phyloP scores from a whole-genome alignment of 2,113 vertebrate genomes.

The Ophthalmolycus amberensis region DNA sequence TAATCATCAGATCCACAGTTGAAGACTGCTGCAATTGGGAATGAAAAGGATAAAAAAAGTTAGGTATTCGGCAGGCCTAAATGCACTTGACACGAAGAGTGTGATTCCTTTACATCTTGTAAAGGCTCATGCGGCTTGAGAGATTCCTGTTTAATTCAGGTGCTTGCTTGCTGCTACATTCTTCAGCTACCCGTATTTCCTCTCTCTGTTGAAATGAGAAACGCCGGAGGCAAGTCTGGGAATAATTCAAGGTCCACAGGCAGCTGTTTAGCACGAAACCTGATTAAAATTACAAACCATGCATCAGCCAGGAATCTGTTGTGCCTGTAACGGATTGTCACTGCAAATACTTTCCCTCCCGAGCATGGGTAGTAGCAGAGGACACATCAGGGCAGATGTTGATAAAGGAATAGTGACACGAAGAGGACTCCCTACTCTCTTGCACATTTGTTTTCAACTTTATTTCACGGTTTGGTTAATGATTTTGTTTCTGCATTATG shows the following conservation, averaged over 20 bases:
- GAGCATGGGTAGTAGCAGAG: slow-evolving; percentile 32
- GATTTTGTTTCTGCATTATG: not conserved
- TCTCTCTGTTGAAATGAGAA: slow-evolving; percentile 75
- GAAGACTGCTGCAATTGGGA: slow-evolving; percentile 89
- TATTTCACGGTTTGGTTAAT: slow-evolving; percentile 14
- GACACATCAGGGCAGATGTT: slow-evolving; percentile 42
- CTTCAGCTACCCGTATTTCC: slow-evolving; percentile 57
- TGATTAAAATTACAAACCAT: slow-evolving; percentile 83
- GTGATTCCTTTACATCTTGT: slow-evolving; percentile 65
- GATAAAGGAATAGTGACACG: slow-evolving; percentile 38
- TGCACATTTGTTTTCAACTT: slow-evolving; percentile 27
- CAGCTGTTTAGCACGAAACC: slow-evolving; percentile 80
- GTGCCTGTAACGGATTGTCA: slow-evolving; percentile 67
- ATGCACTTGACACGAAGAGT: slow-evolving; percentile 50
- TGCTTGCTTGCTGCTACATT: slow-evolving; percentile 62
- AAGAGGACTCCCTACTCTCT: slow-evolving; percentile 16
- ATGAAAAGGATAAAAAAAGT: slow-evolving; percentile 35
- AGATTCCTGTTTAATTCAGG: slow-evolving; percentile 73
- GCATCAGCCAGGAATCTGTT: slow-evolving; percentile 65
- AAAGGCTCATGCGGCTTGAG: slow-evolving; percentile 67
- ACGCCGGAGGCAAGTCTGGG: slow-evolving; percentile 72
- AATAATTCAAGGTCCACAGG: slow-evolving; percentile 80
- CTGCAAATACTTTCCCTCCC: slow-evolving; percentile 60
- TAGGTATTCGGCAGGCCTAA: slow-evolving; percentile 40
- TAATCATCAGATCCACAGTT: slow-evolving; percentile 97